These are phyloP conservation scores for Hyperoplus immaculatus DNA, from an alignment of 2,797 vertebrate species.

Conservation along the genomic window DNA sequence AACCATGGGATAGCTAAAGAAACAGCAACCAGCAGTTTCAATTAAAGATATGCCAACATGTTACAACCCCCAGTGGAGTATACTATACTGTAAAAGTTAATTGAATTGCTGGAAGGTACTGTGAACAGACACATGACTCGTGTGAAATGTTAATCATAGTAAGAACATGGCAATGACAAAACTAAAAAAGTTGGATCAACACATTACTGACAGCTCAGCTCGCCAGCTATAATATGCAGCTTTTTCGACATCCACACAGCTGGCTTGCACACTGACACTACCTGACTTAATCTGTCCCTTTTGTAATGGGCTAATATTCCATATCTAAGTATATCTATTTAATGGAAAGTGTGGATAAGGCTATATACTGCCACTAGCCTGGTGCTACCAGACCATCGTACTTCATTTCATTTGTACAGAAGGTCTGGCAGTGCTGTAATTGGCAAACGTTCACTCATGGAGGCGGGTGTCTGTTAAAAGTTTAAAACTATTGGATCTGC, in stretches of 20 bases:
- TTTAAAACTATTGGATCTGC: too few relatives aligned
- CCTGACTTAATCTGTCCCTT: not conserved
- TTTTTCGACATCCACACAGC: not conserved
- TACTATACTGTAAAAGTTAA: not conserved
- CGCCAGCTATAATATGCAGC: not conserved
- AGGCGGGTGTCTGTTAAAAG: too few relatives aligned
- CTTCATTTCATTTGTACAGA: too few relatives aligned
- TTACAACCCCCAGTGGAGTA: too few relatives aligned
- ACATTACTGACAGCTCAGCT: not conserved
- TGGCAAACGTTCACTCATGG: too few relatives aligned
- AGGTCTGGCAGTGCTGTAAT: too few relatives aligned
- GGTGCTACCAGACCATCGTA: too few relatives aligned
- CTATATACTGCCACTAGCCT: not conserved
- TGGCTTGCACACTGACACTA: not conserved
- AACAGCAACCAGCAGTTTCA: too few relatives aligned
- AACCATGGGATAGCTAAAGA: too few relatives aligned
- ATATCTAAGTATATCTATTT: constrained; percentile 3
- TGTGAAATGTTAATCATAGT: not conserved
- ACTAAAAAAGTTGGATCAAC: not conserved
- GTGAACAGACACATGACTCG: not conserved
- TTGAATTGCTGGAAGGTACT: not conserved
- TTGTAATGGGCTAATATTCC: constrained; percentile 15
- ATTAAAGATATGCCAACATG: too few relatives aligned
- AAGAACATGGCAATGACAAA: not conserved
- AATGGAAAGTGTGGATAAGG: constrained; percentile 18